Percentiles rank a stretch among this genome's conserved stretches.
Conservation (phyloP, 2,113 vertebrate genomes). For the Rostratula benghalensis region DNA sequence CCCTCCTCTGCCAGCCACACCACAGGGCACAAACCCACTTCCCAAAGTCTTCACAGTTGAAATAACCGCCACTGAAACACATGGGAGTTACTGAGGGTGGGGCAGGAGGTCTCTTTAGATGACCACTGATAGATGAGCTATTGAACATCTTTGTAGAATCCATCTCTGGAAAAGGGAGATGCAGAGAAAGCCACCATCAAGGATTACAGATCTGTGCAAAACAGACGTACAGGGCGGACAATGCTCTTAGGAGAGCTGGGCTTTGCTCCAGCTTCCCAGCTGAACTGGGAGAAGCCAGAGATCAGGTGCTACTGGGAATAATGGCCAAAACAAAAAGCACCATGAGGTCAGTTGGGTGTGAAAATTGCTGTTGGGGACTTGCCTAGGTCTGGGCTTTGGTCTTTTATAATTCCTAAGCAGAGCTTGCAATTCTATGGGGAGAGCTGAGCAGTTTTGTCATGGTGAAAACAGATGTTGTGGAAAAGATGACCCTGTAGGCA, state of each 20-base stretch:
- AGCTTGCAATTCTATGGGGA: background rate
- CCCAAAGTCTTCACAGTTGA: background rate
- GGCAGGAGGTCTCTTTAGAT: background rate
- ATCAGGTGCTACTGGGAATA: conserved; percentile 9
- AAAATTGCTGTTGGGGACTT: background rate
- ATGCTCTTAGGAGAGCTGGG: background rate
- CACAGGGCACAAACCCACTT: background rate
- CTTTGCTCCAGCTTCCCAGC: conserved; percentile 22
- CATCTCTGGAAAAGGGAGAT: background rate
- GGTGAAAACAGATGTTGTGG: background rate
- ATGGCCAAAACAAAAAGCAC: background rate
- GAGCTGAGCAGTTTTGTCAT: background rate
- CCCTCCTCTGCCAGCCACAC: background rate
- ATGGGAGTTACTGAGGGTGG: background rate
- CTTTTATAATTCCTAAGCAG: background rate
- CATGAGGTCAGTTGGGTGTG: conserved; percentile 2
- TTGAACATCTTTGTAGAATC: background rate
- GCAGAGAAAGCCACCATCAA: background rate
- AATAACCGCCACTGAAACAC: background rate
- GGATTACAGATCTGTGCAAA: background rate
- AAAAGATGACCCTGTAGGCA: background rate
- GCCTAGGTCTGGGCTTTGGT: background rate
- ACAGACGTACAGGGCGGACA: background rate
- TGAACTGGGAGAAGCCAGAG: background rate
- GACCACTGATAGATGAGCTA: background rate